Evolutionary conservation across 2,888 invertebrate genomes (phyloP).

Genomic region (Cataglyphis cursor): DNA sequence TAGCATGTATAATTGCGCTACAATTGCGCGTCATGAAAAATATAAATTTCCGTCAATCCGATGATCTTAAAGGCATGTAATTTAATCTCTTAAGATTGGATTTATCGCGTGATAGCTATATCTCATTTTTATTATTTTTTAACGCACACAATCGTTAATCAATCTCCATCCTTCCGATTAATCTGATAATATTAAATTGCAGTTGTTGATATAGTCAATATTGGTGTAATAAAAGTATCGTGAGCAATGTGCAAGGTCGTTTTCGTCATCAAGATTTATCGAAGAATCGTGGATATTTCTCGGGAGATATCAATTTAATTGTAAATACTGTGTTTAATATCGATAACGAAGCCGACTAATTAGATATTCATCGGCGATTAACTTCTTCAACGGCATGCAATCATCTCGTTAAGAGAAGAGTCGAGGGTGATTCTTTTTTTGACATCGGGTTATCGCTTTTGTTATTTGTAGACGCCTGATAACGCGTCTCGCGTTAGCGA

Average conservation of each 20-base stretch:
- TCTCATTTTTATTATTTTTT: neutral
- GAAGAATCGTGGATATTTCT: neutral
- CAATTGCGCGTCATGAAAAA: neutral
- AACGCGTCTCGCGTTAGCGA: constrained; percentile 11
- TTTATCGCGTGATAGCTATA: neutral
- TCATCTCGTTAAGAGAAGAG: constrained; percentile 33
- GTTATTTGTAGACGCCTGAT: constrained; percentile 50
- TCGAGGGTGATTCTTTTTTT: constrained; percentile 39
- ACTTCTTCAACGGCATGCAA: neutral
- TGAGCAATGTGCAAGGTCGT: neutral
- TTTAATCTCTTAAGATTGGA: neutral
- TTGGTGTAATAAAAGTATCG: constrained; percentile 22
- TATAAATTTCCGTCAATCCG: neutral
- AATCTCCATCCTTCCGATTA: constrained; percentile 2
- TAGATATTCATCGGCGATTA: constrained; percentile 9
- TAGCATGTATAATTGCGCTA: neutral
- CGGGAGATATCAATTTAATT: neutral
- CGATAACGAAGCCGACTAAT: constrained; percentile 23
- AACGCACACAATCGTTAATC: neutral
- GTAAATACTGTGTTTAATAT: neutral
- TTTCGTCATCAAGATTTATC: neutral
- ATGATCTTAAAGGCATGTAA: neutral
- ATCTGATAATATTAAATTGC: constrained; percentile 20
- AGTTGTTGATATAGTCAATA: neutral
- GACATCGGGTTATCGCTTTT: constrained; percentile 59